Percentiles rank a stretch among this genome's conserved stretches.
Evolutionary conservation across 2,797 vertebrate genomes (phyloP).

Genomic region (Natrix natrix): DNA sequence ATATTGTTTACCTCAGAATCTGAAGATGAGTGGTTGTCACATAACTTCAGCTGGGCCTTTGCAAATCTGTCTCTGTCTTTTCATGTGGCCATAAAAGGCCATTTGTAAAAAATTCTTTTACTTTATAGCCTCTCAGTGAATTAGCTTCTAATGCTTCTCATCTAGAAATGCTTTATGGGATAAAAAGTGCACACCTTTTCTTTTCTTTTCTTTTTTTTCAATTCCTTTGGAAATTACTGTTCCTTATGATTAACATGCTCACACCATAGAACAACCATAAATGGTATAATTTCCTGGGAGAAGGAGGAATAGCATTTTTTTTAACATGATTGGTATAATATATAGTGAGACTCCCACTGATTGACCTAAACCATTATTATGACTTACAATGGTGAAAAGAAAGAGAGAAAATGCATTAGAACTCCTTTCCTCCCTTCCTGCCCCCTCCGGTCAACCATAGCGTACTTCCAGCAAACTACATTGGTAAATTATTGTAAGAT

Average conservation of each 20-base stretch:
- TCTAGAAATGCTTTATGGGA: conserved; percentile 3
- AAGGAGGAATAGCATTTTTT: not conserved
- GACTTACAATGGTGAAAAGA: not conserved
- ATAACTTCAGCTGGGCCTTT: conserved; percentile 36
- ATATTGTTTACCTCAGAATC: conserved; percentile 56
- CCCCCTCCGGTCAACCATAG: not conserved
- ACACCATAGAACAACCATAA: not conserved
- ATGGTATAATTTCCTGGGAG: not conserved
- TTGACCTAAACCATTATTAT: conserved; percentile 4
- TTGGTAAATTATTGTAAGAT: not conserved
- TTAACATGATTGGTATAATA: not conserved
- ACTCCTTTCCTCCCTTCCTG: not conserved
- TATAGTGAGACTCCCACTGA: not conserved
- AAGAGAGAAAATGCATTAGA: not conserved
- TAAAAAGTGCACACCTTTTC: rapidly evolving
- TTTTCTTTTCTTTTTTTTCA: not conserved
- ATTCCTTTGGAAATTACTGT: not conserved
- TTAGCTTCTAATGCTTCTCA: conserved; percentile 14
- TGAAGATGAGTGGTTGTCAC: conserved; percentile 40
- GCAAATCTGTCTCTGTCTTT: conserved; percentile 45
- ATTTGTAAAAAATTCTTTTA: conserved; percentile 28
- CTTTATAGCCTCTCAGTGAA: conserved; percentile 22
- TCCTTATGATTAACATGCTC: not conserved
- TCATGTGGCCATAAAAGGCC: conserved; percentile 7
- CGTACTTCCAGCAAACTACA: not conserved